Percentiles rank a stretch among this genome's conserved stretches.
phyloP scores from a whole-genome alignment of 1,140 invertebrate species.

The Mamestra configurata region DNA sequence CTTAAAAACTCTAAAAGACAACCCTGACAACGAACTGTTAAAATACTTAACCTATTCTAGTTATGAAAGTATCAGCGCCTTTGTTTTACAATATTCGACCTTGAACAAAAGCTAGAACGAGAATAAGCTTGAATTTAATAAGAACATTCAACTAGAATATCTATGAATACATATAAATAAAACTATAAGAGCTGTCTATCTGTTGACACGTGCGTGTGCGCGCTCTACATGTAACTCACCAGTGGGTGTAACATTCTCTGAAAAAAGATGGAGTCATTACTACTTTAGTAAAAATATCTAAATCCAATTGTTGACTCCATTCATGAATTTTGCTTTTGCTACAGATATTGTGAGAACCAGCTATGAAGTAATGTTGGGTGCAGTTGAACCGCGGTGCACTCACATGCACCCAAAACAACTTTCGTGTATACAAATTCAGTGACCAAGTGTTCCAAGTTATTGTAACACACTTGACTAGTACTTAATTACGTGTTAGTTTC shows the following conservation, averaged over 20 bases:
- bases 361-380: conserved; percentile 36
- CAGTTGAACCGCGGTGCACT: conserved; percentile 47
- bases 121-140: conserved; percentile 18
- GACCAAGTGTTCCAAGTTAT: conserved; percentile 8
- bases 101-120: not conserved
- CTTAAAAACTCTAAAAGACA: no score
- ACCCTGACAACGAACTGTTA: no score
- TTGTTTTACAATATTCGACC: not conserved
- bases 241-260: conserved; percentile 87
- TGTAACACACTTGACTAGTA: conserved; percentile 13
- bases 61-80: not conserved
- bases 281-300: conserved; percentile 76
- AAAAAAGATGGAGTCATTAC: conserved; percentile 87
- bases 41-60: no score
- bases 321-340: conserved; percentile 63
- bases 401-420: conserved; percentile 56
- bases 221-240: conserved; percentile 82
- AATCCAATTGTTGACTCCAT: conserved; percentile 83
- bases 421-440: conserved; percentile 24
- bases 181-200: conserved; percentile 67
- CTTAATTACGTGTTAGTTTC: not conserved
- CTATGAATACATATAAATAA: conserved; percentile 12
- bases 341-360: conserved; percentile 41
- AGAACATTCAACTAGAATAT: conserved; percentile 26
- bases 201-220: conserved; percentile 70